Evolutionary conservation across 2,888 invertebrate genomes (phyloP).

Genomic region (Molorchus minor): DNA sequence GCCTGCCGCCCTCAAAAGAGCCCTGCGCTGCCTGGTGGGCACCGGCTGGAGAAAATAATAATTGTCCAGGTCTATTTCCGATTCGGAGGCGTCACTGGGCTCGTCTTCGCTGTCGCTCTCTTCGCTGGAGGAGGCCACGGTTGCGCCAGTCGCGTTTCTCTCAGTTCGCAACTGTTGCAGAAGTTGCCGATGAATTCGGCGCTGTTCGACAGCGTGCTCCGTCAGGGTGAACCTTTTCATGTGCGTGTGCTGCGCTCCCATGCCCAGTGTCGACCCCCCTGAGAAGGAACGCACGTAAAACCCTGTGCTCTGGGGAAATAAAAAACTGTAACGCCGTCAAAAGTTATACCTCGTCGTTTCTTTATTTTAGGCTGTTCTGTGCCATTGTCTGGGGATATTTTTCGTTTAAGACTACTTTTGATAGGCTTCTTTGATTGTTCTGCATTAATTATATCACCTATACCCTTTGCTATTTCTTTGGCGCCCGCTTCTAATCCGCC

Average conservation of each 20-base stretch:
- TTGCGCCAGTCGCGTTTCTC: constrained; percentile 64
- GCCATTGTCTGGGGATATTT: constrained; percentile 63
- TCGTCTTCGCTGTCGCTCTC: constrained; percentile 89
- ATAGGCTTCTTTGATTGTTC: constrained; percentile 50
- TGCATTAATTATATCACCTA: constrained; percentile 48
- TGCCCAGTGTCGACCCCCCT: constrained; percentile 92
- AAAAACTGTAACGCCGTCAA: constrained; percentile 92
- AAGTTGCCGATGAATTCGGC: constrained; percentile 84
- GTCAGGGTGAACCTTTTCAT: constrained; percentile 82
- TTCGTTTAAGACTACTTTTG: constrained; percentile 78
- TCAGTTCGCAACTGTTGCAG: constrained; percentile 77
- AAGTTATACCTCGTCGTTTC: constrained; percentile 83
- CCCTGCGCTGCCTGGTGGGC: constrained; percentile 88
- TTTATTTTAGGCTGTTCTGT: constrained; percentile 67
- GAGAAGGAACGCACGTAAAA: constrained; percentile 90
- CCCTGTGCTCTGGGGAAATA: constrained; percentile 95
- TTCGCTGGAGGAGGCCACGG: constrained; percentile 76
- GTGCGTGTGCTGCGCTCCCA: constrained; percentile 79
- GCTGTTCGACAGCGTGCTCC: constrained; percentile 90
- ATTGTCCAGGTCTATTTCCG: constrained; percentile 87
- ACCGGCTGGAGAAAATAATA: constrained; percentile 93
- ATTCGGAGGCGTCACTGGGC: constrained; percentile 80
- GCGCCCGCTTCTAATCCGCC: constrained; percentile 27
- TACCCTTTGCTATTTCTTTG: constrained; percentile 41
- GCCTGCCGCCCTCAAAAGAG: constrained; percentile 89